These are phyloP conservation scores for Nebria ingens DNA, from an alignment of 1,140 invertebrate genomes.

Conservation along the genomic window DNA sequence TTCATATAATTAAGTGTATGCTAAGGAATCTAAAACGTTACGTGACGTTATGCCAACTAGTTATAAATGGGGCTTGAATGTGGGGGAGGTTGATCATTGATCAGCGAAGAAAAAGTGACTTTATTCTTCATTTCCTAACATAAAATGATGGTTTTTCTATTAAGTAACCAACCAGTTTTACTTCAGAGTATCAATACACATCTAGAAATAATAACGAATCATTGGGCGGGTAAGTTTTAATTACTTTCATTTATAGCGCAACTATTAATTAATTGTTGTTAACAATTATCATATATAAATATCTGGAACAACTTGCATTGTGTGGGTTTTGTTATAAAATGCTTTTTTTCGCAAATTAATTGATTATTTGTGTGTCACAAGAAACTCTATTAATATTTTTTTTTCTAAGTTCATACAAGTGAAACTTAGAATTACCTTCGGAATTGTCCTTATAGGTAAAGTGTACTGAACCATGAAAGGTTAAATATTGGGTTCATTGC, in stretches of 20 bases:
- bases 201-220: background rate
- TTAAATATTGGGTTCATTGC: conserved; percentile 6
- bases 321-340: background rate
- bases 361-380: background rate
- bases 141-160: background rate
- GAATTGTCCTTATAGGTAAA: conserved; percentile 4
- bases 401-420: background rate
- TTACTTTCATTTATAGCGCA: background rate
- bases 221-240: background rate
- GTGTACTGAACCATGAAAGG: conserved; percentile 5
- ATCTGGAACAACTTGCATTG: background rate
- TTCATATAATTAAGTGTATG: too few relatives aligned
- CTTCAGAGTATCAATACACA: background rate
- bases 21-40: too few relatives aligned
- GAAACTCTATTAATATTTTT: conserved; percentile 1
- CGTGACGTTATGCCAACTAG: too few relatives aligned
- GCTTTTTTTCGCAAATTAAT: background rate
- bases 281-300: background rate
- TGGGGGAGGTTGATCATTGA: too few relatives aligned
- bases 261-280: background rate
- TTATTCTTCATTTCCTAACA: too few relatives aligned
- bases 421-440: conserved; percentile 2
- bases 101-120: too few relatives aligned
- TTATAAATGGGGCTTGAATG: too few relatives aligned
- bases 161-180: too few relatives aligned